phyloP scores from a whole-genome alignment of 2,797 vertebrate species.

The Eulemur albifrons region DNA sequence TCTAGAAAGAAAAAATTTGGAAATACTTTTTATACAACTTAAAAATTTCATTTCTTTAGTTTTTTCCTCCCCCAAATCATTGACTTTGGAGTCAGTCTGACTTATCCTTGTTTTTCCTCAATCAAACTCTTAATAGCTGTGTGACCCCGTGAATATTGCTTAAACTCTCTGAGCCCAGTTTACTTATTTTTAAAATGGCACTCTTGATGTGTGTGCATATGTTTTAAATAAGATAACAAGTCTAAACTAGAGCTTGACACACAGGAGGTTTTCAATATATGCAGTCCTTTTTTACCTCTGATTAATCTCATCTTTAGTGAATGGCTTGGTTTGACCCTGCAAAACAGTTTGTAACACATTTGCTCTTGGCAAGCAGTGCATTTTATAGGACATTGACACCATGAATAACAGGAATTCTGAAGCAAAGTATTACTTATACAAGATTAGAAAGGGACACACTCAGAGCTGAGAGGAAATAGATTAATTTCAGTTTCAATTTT shows the following conservation, averaged over 20 bases:
- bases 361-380: neutral
- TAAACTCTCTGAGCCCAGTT: neutral
- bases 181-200: conserved; percentile 19
- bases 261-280: neutral
- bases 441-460: conserved; percentile 32
- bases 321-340: neutral
- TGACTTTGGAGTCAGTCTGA: neutral
- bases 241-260: neutral
- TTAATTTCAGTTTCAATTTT: conserved; percentile 63
- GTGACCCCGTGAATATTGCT: neutral
- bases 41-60: neutral
- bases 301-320: conserved; percentile 30
- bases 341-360: neutral
- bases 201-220: neutral
- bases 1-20: neutral
- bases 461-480: conserved; percentile 38
- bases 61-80: neutral
- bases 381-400: neutral
- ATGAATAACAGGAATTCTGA: conserved; percentile 2
- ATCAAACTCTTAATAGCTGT: neutral
- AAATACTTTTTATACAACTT: neutral
- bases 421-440: conserved; percentile 4
- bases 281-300: neutral
- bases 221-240: neutral
- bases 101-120: neutral